Evolutionary conservation across 2,888 invertebrate species (phyloP).

Genomic region (Cerastoderma edule): DNA sequence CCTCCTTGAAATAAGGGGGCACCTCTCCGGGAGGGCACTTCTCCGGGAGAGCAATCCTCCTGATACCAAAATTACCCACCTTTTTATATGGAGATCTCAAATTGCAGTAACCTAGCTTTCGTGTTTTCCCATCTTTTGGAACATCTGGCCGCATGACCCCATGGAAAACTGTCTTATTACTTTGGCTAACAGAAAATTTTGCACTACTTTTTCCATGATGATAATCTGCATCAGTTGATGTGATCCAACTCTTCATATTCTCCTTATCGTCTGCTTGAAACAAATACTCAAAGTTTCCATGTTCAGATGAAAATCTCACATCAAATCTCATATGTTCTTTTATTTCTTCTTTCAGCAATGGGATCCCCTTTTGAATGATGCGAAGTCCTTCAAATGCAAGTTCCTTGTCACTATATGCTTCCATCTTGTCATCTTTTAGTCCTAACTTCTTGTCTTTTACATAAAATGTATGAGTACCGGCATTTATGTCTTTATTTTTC

Average conservation of each 20-base stretch:
- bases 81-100: slow-evolving; percentile 88
- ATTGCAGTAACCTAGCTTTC: slow-evolving; percentile 92
- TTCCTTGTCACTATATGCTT: neutral
- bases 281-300: slow-evolving; percentile 89
- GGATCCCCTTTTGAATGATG: slow-evolving; percentile 41
- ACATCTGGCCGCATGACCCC: slow-evolving; percentile 85
- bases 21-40: too few relatives aligned
- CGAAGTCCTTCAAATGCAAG: slow-evolving; percentile 32
- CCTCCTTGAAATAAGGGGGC: too few relatives aligned
- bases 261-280: slow-evolving; percentile 89
- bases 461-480: neutral
- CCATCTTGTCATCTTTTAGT: neutral
- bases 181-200: slow-evolving; percentile 87
- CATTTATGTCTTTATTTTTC: neutral
- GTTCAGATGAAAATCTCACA: slow-evolving; percentile 82
- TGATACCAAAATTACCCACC: slow-evolving; percentile 70
- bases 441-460: slow-evolving; percentile 8
- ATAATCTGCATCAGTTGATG: slow-evolving; percentile 92
- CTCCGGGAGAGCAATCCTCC: too few relatives aligned
- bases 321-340: slow-evolving; percentile 88
- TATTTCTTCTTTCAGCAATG: slow-evolving; percentile 86
- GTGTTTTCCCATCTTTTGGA: slow-evolving; percentile 92
- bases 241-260: slow-evolving; percentile 87
- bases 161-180: slow-evolving; percentile 84
- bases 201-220: slow-evolving; percentile 90